These are phyloP conservation scores for Steinernema carpocapsae DNA, from an alignment of 2,888 invertebrate species.

Conservation along the genomic window DNA sequence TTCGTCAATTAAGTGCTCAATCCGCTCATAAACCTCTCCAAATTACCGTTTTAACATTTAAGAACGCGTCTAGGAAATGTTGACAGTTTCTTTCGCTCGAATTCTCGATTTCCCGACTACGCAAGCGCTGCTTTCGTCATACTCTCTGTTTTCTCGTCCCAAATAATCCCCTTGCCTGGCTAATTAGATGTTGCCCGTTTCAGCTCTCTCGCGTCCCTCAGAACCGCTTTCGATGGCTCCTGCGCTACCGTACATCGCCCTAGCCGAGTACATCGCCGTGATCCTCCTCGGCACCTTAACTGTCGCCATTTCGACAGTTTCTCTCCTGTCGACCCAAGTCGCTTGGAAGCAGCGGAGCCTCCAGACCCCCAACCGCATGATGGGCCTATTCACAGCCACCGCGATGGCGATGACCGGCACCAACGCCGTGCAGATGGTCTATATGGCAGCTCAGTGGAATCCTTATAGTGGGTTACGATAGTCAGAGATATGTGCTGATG, in stretches of 20 bases:
- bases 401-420: constrained; percentile 27
- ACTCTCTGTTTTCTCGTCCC: background rate
- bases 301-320: constrained; percentile 30
- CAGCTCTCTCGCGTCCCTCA: background rate
- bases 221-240: background rate
- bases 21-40: background rate
- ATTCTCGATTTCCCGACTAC: background rate
- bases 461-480: constrained; percentile 17
- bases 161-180: background rate
- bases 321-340: constrained; percentile 24
- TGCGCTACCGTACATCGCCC: constrained; percentile 29
- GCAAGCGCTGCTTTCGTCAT: constrained; percentile 3
- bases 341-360: constrained; percentile 21
- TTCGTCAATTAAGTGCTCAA: background rate
- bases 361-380: constrained; percentile 31
- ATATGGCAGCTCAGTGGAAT: constrained; percentile 22
- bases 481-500: background rate
- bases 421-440: constrained; percentile 22
- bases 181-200: background rate
- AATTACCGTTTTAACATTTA: background rate
- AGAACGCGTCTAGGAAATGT: background rate
- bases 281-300: constrained; percentile 24
- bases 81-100: background rate
- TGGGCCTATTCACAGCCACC: constrained; percentile 28
- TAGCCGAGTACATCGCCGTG: constrained; percentile 29